A percentile compares a stretch with the other conserved stretches of the same genome.
Evolutionary conservation across 1,140 invertebrate genomes (phyloP).

Genomic region (Aphelenchoides besseyi): DNA sequence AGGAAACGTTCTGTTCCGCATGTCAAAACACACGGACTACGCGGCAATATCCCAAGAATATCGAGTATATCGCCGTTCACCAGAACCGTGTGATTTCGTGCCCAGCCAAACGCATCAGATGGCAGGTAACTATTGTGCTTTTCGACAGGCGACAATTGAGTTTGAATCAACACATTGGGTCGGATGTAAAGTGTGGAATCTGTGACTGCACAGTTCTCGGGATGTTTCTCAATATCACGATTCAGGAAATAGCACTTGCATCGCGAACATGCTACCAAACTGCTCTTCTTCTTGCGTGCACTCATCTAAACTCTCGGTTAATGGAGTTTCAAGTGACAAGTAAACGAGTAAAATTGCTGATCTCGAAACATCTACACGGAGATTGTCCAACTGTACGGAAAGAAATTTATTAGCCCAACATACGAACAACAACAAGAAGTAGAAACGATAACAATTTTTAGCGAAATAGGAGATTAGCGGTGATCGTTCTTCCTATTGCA

Average conservation of each 20-base stretch:
- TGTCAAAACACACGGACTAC: slow-evolving; percentile 25
- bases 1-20: neutral
- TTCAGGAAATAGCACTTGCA: slow-evolving; percentile 16
- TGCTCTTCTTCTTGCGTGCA: slow-evolving; percentile 20
- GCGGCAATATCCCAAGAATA: slow-evolving; percentile 23
- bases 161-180: neutral
- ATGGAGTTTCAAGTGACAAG: too few relatives aligned
- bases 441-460: too few relatives aligned
- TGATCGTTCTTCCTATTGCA: too few relatives aligned
- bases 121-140: slow-evolving; percentile 21
- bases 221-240: slow-evolving; percentile 18
- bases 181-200: slow-evolving; percentile 9
- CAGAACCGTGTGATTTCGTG: slow-evolving; percentile 26
- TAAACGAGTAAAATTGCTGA: neutral
- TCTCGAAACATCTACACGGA: neutral
- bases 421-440: neutral
- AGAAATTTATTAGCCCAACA: neutral
- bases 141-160: neutral
- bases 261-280: slow-evolving; percentile 11
- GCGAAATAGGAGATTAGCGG: neutral
- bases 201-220: neutral
- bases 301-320: too few relatives aligned
- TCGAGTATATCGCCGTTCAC: slow-evolving; percentile 30
- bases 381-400: neutral
- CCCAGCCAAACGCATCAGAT: slow-evolving; percentile 36